Percentiles rank a stretch among this genome's conserved stretches.
Evolutionary conservation across 2,797 vertebrate genomes (phyloP).

Genomic region (Sylvilagus floridanus): DNA sequence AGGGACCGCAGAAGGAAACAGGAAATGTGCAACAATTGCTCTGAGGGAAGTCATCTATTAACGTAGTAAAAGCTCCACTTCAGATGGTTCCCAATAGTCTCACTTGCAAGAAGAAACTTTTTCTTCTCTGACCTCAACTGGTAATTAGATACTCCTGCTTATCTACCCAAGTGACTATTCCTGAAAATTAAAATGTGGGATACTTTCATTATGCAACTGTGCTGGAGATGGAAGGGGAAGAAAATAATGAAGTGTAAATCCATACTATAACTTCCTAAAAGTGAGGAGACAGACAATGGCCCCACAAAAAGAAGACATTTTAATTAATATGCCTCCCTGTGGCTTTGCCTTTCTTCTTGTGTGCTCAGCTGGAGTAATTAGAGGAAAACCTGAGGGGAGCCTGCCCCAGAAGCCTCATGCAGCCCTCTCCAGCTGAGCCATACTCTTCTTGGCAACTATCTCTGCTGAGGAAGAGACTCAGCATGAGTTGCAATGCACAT

Average conservation of each 20-base stretch:
- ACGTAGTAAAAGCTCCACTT: constrained; percentile 17
- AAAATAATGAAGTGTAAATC: constrained; percentile 53
- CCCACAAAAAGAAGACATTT: constrained; percentile 68
- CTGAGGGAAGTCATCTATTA: background rate
- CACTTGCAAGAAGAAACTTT: constrained; percentile 20
- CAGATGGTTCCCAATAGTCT: constrained; percentile 16
- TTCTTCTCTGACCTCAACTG: background rate
- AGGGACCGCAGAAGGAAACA: background rate
- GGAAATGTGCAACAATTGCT: background rate
- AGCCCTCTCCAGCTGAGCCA: constrained; percentile 85
- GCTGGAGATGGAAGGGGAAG: background rate
- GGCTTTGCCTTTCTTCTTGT: constrained; percentile 84
- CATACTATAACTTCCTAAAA: constrained; percentile 11
- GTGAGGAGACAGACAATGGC: constrained; percentile 62
- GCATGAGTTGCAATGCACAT: constrained; percentile 73
- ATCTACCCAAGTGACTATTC: background rate
- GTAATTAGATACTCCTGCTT: constrained; percentile 48
- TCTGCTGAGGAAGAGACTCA: constrained; percentile 76
- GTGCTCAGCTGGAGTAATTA: constrained; percentile 86
- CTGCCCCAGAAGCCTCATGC: constrained; percentile 76
- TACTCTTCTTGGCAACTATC: constrained; percentile 77
- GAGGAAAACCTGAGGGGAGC: constrained; percentile 80
- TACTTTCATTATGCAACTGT: constrained; percentile 21
- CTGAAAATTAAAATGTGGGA: constrained; percentile 64
- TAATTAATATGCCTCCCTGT: constrained; percentile 76